These are phyloP conservation scores for Megaceryle torquata DNA, from an alignment of 2,113 vertebrate species.

Conservation along the genomic window DNA sequence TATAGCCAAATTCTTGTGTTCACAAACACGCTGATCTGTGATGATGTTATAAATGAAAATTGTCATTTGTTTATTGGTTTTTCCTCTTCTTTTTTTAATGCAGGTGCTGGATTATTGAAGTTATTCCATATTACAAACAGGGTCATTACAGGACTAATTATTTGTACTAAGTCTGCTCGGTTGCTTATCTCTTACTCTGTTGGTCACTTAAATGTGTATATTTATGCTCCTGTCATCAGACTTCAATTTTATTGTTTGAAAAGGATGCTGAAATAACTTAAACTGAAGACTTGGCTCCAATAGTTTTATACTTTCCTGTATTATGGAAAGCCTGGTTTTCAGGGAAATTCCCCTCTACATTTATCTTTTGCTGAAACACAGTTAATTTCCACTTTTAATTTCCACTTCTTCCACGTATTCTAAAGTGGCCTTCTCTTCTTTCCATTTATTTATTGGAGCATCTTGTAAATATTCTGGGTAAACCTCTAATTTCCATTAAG, in stretches of 20 bases:
- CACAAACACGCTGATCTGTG: not conserved
- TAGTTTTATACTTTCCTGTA: not conserved
- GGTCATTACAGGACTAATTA: not conserved
- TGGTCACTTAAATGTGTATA: not conserved
- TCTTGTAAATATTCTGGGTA: not conserved
- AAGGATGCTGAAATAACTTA: not conserved
- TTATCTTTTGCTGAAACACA: not conserved
- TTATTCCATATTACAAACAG: not conserved
- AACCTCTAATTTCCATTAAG: not conserved
- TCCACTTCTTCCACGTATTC: not conserved
- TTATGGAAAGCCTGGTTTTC: not conserved
- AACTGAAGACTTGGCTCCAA: not conserved
- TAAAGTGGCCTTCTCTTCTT: not conserved
- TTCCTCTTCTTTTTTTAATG: not conserved
- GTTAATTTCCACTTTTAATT: not conserved
- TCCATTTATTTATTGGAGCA: not conserved
- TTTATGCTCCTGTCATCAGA: not conserved
- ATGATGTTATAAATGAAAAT: not conserved
- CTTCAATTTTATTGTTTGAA: not conserved
- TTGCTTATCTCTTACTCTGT: not conserved
- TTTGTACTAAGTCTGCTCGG: not conserved
- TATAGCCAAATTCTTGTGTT: not conserved
- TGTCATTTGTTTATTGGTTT: not conserved
- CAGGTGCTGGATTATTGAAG: not conserved
- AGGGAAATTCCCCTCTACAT: not conserved